Evolutionary conservation across 2,113 vertebrate species (phyloP).

Genomic region (Vidua macroura): DNA sequence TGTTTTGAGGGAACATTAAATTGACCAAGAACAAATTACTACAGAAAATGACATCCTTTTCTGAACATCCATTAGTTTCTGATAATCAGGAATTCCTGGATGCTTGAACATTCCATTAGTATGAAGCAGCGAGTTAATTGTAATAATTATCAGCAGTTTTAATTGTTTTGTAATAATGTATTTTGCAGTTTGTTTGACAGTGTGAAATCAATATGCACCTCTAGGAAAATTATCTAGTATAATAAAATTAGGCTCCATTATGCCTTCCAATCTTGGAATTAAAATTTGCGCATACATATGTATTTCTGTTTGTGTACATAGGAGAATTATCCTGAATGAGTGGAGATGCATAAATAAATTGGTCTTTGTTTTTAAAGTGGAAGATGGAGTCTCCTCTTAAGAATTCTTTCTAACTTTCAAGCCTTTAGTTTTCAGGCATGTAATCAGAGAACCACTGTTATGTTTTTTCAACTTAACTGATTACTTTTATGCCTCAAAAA

Average conservation of each 20-base stretch:
- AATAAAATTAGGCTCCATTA: conserved; percentile 38
- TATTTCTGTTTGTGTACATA: conserved; percentile 14
- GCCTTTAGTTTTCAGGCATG: not conserved
- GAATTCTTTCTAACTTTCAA: not conserved
- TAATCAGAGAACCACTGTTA: not conserved
- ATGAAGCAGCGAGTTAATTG: conserved; percentile 50
- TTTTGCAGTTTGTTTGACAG: conserved; percentile 45
- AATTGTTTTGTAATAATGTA: conserved; percentile 58
- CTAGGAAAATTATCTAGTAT: conserved; percentile 37
- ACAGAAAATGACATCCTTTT: conserved; percentile 56
- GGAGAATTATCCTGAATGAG: not conserved
- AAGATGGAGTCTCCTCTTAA: not conserved
- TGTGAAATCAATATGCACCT: conserved; percentile 30
- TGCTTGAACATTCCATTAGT: conserved; percentile 61
- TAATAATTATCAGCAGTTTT: conserved; percentile 58
- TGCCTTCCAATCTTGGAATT: conserved; percentile 36
- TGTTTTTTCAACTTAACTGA: conserved; percentile 7
- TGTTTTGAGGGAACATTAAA: conserved; percentile 59
- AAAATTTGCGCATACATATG: conserved; percentile 4
- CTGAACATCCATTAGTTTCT: conserved; percentile 57
- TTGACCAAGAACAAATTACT: conserved; percentile 57
- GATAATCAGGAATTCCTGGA: conserved; percentile 54
- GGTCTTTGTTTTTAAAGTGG: not conserved
- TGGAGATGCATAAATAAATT: not conserved
- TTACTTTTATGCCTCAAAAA: conserved; percentile 42